These are phyloP conservation scores for Lepus americanus DNA, from an alignment of 2,113 vertebrate species.

Conservation along the genomic window DNA sequence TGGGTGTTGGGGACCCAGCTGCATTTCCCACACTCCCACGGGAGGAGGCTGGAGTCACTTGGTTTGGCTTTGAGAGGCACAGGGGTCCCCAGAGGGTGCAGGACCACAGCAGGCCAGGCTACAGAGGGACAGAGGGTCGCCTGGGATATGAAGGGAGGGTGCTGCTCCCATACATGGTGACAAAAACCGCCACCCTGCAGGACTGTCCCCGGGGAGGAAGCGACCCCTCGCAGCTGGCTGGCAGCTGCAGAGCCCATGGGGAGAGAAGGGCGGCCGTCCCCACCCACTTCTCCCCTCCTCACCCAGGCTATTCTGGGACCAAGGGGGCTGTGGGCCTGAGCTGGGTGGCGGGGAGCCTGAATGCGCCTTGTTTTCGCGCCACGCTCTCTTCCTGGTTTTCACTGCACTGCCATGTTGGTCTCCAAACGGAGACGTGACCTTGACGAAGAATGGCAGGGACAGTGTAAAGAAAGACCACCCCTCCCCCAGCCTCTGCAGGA, in stretches of 20 bases:
- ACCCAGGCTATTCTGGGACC: constrained; percentile 53
- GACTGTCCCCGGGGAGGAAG: constrained; percentile 69
- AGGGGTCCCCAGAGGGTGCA: background rate
- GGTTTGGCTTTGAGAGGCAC: background rate
- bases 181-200: background rate
- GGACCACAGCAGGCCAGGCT: background rate
- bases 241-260: background rate
- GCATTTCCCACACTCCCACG: accelerated
- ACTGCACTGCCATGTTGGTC: background rate
- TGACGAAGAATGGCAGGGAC: background rate
- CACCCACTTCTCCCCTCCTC: background rate
- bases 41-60: background rate
- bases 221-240: constrained; percentile 5
- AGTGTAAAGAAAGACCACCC: background rate
- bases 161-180: accelerated
- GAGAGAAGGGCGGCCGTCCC: background rate
- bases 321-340: background rate
- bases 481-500: background rate
- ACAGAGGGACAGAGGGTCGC: background rate
- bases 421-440: background rate
- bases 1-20: background rate
- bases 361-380: background rate
- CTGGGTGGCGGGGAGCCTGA: background rate
- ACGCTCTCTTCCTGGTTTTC: background rate
- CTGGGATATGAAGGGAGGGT: background rate